Conservation (phyloP, 2,797 vertebrate species). For the Rhadinocentrus ornatus region DNA sequence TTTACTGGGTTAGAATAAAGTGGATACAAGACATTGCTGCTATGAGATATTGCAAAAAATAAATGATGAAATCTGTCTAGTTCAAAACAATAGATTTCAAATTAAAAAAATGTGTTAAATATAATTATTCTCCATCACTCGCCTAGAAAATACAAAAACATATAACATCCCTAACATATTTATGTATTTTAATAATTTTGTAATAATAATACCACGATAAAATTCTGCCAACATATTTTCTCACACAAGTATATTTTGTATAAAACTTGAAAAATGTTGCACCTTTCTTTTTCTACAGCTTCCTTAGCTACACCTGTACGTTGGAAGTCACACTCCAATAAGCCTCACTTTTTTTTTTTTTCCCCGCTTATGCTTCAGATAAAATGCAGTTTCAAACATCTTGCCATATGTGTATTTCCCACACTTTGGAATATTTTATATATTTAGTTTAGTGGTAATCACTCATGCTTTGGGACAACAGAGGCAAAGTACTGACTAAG, state of each 20-base stretch:
- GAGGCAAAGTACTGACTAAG: slow-evolving; percentile 75
- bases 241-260: slow-evolving; percentile 51
- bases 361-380: slow-evolving; percentile 78
- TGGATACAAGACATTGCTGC: too few relatives aligned
- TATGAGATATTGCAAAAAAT: too few relatives aligned
- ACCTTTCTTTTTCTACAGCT: slow-evolving; percentile 64
- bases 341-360: slow-evolving; percentile 61
- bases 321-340: slow-evolving; percentile 68
- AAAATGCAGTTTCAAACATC: slow-evolving; percentile 77
- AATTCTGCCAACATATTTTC: slow-evolving; percentile 34
- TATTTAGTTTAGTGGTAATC: slow-evolving; percentile 81
- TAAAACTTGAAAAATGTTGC: slow-evolving; percentile 64
- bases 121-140: too few relatives aligned
- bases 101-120: too few relatives aligned
- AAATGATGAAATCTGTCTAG: too few relatives aligned
- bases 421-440: slow-evolving; percentile 81
- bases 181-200: too few relatives aligned
- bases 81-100: too few relatives aligned
- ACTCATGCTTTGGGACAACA: slow-evolving; percentile 79
- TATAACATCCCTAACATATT: too few relatives aligned
- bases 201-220: background rate
- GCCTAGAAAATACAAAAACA: too few relatives aligned
- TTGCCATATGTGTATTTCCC: slow-evolving; percentile 80
- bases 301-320: slow-evolving; percentile 73
- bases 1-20: too few relatives aligned